phyloP scores from a whole-genome alignment of 2,888 invertebrate genomes.

The Sphaerophoria taeniata region DNA sequence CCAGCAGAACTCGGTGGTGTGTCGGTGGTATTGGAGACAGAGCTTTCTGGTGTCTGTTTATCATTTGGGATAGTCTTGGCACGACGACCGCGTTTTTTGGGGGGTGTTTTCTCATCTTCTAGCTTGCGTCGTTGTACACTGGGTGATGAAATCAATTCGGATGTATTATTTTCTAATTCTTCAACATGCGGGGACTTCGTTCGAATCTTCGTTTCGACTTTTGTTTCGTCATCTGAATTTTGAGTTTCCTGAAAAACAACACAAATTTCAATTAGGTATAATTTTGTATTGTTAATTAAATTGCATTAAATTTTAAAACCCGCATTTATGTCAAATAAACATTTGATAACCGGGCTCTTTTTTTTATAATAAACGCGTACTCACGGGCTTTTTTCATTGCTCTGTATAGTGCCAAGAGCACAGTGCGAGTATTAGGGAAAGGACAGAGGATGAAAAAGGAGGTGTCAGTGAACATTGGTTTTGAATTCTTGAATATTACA shows the following conservation, averaged over 20 bases:
- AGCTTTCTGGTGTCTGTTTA: conserved; percentile 36
- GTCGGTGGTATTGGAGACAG: conserved; percentile 26
- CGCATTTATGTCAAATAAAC: no score
- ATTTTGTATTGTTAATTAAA: no score
- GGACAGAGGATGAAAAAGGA: no score
- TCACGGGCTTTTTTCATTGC: no score
- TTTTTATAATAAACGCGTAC: no score
- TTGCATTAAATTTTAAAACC: no score
- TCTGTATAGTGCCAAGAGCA: no score
- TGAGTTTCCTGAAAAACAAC: conserved; percentile 43
- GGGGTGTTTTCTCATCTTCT: conserved; percentile 79
- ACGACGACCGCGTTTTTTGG: conserved; percentile 82
- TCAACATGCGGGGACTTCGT: conserved; percentile 41
- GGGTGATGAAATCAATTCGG: conserved; percentile 43
- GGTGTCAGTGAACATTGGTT: no score
- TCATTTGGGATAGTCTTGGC: conserved; percentile 77
- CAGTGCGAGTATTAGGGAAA: no score
- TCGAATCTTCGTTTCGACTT: conserved; percentile 73
- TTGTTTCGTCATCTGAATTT: conserved; percentile 75
- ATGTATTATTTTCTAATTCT: conserved; percentile 15
- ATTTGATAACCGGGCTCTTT: no score
- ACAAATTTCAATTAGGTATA: not conserved
- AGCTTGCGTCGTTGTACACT: conserved; percentile 65
- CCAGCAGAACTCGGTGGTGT: conserved; percentile 32
- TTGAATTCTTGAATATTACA: no score